Evolutionary conservation across 2,888 invertebrate genomes (phyloP).

Genomic region (Dryocosmus kuriphilus): DNA sequence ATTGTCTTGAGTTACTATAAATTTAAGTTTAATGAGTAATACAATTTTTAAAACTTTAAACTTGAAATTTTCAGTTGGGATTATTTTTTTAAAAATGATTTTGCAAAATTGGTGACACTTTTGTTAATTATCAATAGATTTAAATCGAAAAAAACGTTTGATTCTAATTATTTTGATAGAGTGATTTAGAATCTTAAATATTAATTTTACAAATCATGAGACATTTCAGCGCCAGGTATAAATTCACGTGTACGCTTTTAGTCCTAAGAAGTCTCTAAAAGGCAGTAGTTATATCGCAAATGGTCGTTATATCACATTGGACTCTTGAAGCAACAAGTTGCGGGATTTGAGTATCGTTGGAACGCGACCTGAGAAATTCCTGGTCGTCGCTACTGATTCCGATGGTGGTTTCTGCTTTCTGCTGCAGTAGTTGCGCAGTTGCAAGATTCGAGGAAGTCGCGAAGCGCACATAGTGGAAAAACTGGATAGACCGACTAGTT

Average conservation of each 20-base stretch:
- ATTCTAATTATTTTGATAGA: not conserved
- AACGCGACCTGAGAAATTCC: constrained; percentile 59
- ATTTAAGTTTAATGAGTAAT: too few species aligned
- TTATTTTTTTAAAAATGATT: too few species aligned
- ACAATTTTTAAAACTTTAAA: too few species aligned
- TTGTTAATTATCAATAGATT: too few species aligned
- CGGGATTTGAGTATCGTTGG: constrained; percentile 61
- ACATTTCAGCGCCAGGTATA: constrained; percentile 1
- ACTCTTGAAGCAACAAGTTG: constrained; percentile 68
- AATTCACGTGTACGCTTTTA: not conserved
- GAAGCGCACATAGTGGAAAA: constrained; percentile 66
- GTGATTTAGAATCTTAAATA: not conserved
- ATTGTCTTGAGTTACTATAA: too few species aligned
- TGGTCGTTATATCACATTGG: constrained; percentile 43
- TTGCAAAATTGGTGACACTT: too few species aligned
- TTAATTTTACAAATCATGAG: not conserved
- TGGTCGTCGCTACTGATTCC: constrained; percentile 42
- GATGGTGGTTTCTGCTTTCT: constrained; percentile 37
- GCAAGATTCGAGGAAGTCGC: constrained; percentile 46
- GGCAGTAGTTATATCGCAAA: constrained; percentile 49
- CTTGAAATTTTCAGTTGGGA: too few species aligned
- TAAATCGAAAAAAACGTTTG: not conserved
- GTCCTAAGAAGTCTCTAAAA: constrained; percentile 38
- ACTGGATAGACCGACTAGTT: constrained; percentile 73
- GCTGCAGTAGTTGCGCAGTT: constrained; percentile 42